phyloP scores from a whole-genome alignment of 2,113 vertebrate genomes.

The Labrus mixtus region DNA sequence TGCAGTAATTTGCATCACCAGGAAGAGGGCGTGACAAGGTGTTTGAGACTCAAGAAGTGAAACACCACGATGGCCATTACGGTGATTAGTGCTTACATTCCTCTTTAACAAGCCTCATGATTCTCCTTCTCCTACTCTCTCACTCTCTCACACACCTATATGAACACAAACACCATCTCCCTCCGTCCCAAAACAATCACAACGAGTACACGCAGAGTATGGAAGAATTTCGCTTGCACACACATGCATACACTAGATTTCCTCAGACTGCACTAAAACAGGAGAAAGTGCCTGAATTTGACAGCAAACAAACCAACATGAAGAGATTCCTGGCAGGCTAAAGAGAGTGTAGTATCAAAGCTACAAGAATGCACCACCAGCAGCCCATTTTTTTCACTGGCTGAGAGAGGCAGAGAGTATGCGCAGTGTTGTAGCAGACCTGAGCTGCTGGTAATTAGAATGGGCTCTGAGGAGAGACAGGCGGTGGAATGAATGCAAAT shows the following conservation, averaged over 20 bases:
- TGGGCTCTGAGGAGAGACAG: slow-evolving; percentile 81
- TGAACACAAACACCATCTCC: slow-evolving; percentile 43
- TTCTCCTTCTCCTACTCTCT: slow-evolving; percentile 22
- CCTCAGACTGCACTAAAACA: slow-evolving; percentile 61
- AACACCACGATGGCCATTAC: slow-evolving; percentile 59
- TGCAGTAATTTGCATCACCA: slow-evolving; percentile 70
- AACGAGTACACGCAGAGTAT: slow-evolving; percentile 42
- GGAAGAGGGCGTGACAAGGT: slow-evolving; percentile 61
- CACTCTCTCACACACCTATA: slow-evolving; percentile 24
- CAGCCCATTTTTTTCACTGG: slow-evolving; percentile 53
- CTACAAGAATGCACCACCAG: slow-evolving; percentile 72
- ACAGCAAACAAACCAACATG: slow-evolving; percentile 74
- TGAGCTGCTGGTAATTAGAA: slow-evolving; percentile 84
- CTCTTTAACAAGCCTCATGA: slow-evolving; percentile 62
- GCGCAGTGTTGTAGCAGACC: slow-evolving; percentile 75
- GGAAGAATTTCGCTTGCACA: slow-evolving; percentile 52
- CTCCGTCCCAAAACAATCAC: slow-evolving; percentile 67
- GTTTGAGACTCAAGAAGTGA: slow-evolving; percentile 61
- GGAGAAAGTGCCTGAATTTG: slow-evolving; percentile 59
- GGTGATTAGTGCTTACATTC: slow-evolving; percentile 67
- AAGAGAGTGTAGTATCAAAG: slow-evolving; percentile 75
- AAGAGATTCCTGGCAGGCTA: slow-evolving; percentile 71
- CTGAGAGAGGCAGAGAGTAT: slow-evolving; percentile 49
- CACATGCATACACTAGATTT: slow-evolving; percentile 52
- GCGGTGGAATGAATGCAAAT: slow-evolving; percentile 84